Percentiles rank a stretch among this genome's conserved stretches.
phyloP scores from a whole-genome alignment of 2,113 vertebrate species.

The Nesoenas mayeri region DNA sequence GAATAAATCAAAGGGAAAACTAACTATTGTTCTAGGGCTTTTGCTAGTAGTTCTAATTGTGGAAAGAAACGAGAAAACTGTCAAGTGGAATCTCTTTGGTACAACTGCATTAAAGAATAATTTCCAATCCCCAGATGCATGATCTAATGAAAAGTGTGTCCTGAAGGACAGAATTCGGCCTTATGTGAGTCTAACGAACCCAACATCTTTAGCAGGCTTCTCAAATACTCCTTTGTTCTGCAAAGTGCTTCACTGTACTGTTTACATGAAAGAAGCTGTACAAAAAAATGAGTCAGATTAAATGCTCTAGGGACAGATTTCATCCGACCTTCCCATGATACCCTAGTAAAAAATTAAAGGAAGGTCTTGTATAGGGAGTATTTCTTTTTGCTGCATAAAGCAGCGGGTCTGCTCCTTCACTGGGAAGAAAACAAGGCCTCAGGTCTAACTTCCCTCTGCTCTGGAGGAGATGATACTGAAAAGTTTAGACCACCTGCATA shows the following conservation, averaged over 20 bases:
- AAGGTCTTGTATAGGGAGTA: not conserved
- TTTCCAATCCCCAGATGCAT: slow-evolving; percentile 11
- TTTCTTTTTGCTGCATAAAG: not conserved
- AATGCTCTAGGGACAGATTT: slow-evolving; percentile 36
- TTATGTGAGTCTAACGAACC: slow-evolving; percentile 27
- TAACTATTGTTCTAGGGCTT: slow-evolving; percentile 12
- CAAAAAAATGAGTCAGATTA: slow-evolving; percentile 18
- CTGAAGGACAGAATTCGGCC: slow-evolving; percentile 37
- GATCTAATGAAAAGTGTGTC: slow-evolving; percentile 51
- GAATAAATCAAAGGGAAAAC: slow-evolving; percentile 22
- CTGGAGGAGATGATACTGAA: not conserved
- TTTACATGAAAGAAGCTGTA: slow-evolving; percentile 43
- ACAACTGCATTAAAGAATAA: not conserved
- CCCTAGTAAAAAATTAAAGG: slow-evolving; percentile 14
- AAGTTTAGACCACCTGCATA: not conserved
- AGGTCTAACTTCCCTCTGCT: not conserved
- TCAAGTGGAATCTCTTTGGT: slow-evolving; percentile 44
- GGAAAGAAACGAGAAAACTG: slow-evolving; percentile 49
- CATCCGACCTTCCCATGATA: not conserved
- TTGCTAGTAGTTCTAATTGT: slow-evolving; percentile 31
- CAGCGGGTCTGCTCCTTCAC: not conserved
- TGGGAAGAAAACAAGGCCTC: not conserved
- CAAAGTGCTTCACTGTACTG: not conserved
- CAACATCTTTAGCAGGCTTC: slow-evolving; percentile 16
- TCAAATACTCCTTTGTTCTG: slow-evolving; percentile 45